These are phyloP conservation scores for Cynoglossus semilaevis DNA, from an alignment of 2,113 vertebrate species.

Conservation along the genomic window DNA sequence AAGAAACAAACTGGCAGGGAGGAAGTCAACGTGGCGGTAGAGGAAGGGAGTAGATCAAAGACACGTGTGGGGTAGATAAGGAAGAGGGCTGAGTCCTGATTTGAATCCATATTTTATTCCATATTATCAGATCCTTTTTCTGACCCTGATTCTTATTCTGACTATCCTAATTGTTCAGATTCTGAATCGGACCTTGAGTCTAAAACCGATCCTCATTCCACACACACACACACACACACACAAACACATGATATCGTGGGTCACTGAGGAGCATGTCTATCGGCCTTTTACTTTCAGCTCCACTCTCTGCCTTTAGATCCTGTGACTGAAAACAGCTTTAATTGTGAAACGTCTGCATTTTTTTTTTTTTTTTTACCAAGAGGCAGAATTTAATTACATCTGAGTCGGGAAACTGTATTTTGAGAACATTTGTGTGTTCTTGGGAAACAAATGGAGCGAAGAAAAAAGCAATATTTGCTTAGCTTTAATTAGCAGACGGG, in stretches of 20 bases:
- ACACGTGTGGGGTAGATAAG: too few species aligned
- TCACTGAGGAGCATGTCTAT: slow-evolving; percentile 68
- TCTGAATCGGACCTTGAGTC: too few species aligned
- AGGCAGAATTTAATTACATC: slow-evolving; percentile 85
- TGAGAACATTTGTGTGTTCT: slow-evolving; percentile 79
- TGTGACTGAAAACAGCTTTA: slow-evolving; percentile 80
- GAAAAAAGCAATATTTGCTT: slow-evolving; percentile 83
- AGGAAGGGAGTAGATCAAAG: too few species aligned
- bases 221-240: slow-evolving; percentile 28
- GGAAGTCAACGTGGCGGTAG: too few species aligned
- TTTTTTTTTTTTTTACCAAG: slow-evolving; percentile 80
- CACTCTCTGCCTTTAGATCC: slow-evolving; percentile 62
- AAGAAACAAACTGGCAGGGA: too few species aligned
- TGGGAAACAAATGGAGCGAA: slow-evolving; percentile 82
- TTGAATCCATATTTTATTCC: not conserved
- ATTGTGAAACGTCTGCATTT: slow-evolving; percentile 81
- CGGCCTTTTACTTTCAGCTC: slow-evolving; percentile 52
- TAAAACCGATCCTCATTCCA: not conserved
- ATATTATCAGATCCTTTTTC: not conserved
- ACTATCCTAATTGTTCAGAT: too few species aligned
- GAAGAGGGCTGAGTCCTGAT: too few species aligned
- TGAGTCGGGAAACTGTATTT: slow-evolving; percentile 81
- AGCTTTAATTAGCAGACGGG: slow-evolving; percentile 81
- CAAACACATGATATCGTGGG: slow-evolving; percentile 53
- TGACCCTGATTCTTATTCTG: too few species aligned